A percentile compares a stretch with the other conserved stretches of the same genome.
Evolutionary conservation across 2,113 vertebrate species (phyloP).

Genomic region (Hystrix cristata): DNA sequence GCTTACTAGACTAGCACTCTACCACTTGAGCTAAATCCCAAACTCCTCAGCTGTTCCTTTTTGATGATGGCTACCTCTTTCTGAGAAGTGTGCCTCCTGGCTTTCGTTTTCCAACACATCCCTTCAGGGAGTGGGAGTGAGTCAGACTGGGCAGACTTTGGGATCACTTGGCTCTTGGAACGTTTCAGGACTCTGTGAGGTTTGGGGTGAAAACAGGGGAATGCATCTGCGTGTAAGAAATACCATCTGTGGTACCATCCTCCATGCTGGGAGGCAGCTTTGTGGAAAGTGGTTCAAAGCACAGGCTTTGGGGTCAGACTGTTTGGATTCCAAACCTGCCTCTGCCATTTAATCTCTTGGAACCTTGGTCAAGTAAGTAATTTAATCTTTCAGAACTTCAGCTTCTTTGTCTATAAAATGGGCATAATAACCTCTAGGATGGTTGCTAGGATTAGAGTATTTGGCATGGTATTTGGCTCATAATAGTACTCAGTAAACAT

Average conservation of each 20-base stretch:
- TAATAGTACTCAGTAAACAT: conserved; percentile 70
- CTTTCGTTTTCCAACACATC: conserved; percentile 31
- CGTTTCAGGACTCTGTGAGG: conserved; percentile 42
- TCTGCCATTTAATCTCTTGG: conserved; percentile 60
- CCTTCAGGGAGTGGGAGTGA: conserved; percentile 45
- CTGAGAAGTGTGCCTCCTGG: conserved; percentile 3
- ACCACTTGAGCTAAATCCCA: neutral
- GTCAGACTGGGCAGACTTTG: neutral
- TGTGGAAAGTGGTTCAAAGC: conserved; percentile 42
- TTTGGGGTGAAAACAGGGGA: neutral
- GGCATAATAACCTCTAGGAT: conserved; percentile 5
- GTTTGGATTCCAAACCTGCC: conserved; percentile 61
- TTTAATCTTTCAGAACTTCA: conserved; percentile 46
- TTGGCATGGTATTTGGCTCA: conserved; percentile 63
- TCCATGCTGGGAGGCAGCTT: conserved; percentile 15
- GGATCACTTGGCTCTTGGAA: conserved; percentile 11
- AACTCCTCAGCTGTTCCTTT: neutral
- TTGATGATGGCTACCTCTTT: conserved; percentile 3
- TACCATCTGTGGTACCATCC: neutral
- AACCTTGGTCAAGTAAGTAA: conserved; percentile 36
- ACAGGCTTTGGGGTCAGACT: conserved; percentile 12
- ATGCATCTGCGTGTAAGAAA: conserved; percentile 42
- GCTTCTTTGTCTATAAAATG: conserved; percentile 59
- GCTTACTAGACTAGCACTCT: no score
- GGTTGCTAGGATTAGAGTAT: conserved; percentile 61